These are phyloP conservation scores for Synanceia verrucosa DNA, from an alignment of 2,797 vertebrate species.

Conservation along the genomic window DNA sequence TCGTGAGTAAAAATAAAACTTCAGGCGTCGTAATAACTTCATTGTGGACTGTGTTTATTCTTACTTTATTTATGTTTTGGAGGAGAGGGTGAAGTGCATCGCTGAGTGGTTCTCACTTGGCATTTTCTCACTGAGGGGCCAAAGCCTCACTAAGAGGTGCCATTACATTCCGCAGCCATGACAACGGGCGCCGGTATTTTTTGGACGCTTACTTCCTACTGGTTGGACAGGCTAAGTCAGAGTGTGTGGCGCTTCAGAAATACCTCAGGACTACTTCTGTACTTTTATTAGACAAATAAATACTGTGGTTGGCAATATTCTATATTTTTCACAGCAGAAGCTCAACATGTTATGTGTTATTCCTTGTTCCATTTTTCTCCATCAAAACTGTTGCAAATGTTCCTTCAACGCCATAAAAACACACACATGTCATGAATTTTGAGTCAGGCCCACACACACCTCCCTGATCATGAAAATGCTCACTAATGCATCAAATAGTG, in stretches of 20 bases:
- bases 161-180: constrained; percentile 74
- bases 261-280: neutral
- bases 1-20: neutral
- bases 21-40: neutral
- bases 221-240: constrained; percentile 3
- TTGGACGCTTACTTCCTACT: constrained; percentile 48
- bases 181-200: constrained; percentile 60
- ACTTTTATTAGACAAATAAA: neutral
- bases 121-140: constrained; percentile 54
- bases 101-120: constrained; percentile 23
- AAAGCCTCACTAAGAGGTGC: constrained; percentile 57
- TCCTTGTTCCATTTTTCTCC: neutral
- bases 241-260: constrained; percentile 4
- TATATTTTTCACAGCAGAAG: neutral
- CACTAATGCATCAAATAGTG: neutral
- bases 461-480: neutral
- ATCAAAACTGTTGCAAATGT: neutral
- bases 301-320: neutral
- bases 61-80: neutral
- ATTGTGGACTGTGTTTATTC: neutral
- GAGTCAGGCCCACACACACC: neutral
- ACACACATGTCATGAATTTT: neutral
- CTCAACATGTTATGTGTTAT: neutral
- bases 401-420: neutral
- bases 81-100: constrained; percentile 31